Base-by-base conservation (phyloP, 2,113 vertebrate genomes). In the Pluvianellus socialis region DNA sequence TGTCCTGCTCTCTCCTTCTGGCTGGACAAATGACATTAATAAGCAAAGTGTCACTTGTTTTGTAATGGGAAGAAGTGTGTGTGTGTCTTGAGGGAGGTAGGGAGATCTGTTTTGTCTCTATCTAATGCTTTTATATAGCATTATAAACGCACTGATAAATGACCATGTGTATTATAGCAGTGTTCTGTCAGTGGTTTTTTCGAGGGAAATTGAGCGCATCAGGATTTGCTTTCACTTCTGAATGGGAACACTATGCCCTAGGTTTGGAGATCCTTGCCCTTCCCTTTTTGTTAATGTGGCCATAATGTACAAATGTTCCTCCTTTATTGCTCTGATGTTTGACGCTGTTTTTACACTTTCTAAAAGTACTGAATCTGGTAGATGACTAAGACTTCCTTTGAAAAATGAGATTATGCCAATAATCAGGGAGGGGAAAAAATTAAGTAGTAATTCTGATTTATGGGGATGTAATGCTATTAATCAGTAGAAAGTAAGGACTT, bases 381-480 rank as follows among this genome's bases (percentile, higher is more conserved):
- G 16, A 28, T 79, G 52, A 12, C 26, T 56, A 56, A 56, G 47
- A 47, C 24, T 80, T 71, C 26, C 13, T 62, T 38, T 45, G 45
- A 56, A 74, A 79, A 74, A 50, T 42, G 12, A 71, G 23, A 32
- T 35, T 32, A 32, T 56, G 7, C 22, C 23, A 55, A 14, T 82
- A 70, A 56, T 14, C 13, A 27, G 16, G 26, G 21, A 63, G 10
- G 12, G 22, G 9, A 7, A 27, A 8, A 45, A 9, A 14, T 62
- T 9, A 50, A 50, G 12, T 65, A 53, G n/a, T 61, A 70, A 49
- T 59, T 70, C 33, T 85, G 55, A 61, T 3, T 66, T 72, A n/a
- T 0, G 1, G 27, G 40, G 7, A 4, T 0, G 0, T 55, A 40
- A 50, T 50, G 49, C 23, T 50, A 23, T 50, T 50, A 50, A 40